Base-by-base conservation (phyloP, 2,797 vertebrate species). In the Rhinella marina region DNA sequence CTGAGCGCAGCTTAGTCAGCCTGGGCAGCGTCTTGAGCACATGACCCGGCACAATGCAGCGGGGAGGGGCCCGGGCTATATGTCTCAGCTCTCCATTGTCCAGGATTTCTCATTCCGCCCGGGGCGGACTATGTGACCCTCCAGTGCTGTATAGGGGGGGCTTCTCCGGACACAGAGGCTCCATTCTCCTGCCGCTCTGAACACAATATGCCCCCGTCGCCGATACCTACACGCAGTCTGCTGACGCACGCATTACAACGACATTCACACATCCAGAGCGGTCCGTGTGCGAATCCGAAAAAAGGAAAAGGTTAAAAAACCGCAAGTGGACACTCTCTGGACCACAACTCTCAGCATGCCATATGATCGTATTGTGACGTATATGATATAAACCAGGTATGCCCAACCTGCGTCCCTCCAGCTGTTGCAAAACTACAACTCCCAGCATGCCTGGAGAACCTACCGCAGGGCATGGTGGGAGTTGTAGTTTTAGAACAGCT, bases 111-210 rank as follows among this genome's bases (percentile, higher is more conserved):
- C 54, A 21, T 83, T 23, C n/a, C 5, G 64, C 81, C 81, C 32
- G 50, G 81, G 66, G 66, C 52, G 3, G 66, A 54, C 27, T 83
- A 57, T 83, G 66, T 83, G 81, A 83, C 81, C 81, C 81, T 32
- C 1, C 68, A 50, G 13, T 32, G 25, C 82, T 50, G n/a, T 32
- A 41, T 41, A 41, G 41, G 82, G 82, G 70, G 7, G 56, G 82
- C 82, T 25, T 56, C 57, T 41, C 17, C 12, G 23, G 17, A 84
- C 52, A 84, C 82, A 84, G 82, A 84, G 82, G 52, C 27, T 56
- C 82, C 68, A 84, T 75, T 84, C 68, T 73, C 70, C 80, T 80
- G 54, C 82, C 11, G 52, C 14, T 27, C 76, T 57, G 68, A 59
- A 29, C 17, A 57, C 19, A 54, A 59, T 32, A 32, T 11, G 11